A percentile compares a stretch with the other conserved stretches of the same genome.
phyloP scores from a whole-genome alignment of 1,140 invertebrate species.

The Diachasma alloeum region DNA sequence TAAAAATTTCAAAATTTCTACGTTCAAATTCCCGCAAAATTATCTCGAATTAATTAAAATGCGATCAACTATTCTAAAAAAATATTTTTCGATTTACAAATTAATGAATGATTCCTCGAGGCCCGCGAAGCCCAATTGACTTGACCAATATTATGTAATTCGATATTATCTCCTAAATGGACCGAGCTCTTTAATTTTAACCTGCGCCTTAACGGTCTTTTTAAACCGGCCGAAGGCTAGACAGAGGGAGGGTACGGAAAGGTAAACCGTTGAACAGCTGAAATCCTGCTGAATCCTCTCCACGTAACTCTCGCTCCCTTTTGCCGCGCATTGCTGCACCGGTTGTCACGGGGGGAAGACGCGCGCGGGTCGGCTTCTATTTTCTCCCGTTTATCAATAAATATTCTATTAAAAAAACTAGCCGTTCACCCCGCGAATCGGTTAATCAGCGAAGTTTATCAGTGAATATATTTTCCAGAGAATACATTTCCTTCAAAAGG shows the following conservation, averaged over 20 bases:
- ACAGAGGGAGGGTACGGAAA: background rate
- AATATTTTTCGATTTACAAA: too few species aligned
- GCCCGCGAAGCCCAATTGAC: too few species aligned
- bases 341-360: constrained; percentile 5
- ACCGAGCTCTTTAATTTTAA: constrained; percentile 5
- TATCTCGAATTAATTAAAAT: too few species aligned
- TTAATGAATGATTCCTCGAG: too few species aligned
- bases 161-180: background rate
- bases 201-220: constrained; percentile 39
- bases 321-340: constrained; percentile 12
- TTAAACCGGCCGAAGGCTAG: constrained; percentile 25
- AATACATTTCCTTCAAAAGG: background rate
- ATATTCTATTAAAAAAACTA: too few species aligned
- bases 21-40: too few species aligned
- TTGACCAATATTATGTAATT: background rate
- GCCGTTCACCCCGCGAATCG: too few species aligned
- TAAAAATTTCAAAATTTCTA: too few species aligned
- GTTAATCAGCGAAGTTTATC: too few species aligned
- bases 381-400: too few species aligned
- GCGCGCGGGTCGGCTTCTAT: background rate
- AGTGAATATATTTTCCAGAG: background rate
- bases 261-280: constrained; percentile 20
- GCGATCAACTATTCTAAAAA: too few species aligned
- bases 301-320: background rate
- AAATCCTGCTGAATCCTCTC: background rate